Percentiles rank a stretch among this genome's conserved stretches.
Conservation (phyloP, 2,113 vertebrate species). For the Calyptommatus sinebrachiatus region DNA sequence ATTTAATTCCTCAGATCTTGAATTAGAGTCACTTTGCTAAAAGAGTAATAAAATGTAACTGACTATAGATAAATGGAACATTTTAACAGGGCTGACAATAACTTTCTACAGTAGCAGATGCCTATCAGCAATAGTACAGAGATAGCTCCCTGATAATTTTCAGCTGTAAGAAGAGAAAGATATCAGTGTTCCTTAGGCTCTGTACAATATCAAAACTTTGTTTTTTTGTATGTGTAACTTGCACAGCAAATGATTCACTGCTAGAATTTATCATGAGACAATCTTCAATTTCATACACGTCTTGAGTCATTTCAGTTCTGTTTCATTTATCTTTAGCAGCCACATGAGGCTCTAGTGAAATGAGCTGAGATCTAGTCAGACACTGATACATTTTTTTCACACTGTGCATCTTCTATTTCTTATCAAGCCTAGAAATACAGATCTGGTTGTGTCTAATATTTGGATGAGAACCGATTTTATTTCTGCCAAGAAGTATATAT, state of each 20-base stretch:
- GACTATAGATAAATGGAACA: too few relatives aligned
- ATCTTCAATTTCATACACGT: not conserved
- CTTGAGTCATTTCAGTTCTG: not conserved
- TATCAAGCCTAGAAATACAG: not conserved
- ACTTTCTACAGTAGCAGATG: not conserved
- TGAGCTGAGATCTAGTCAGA: not conserved
- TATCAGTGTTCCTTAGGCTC: not conserved
- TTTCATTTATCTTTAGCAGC: not conserved
- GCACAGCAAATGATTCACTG: not conserved
- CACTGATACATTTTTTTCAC: not conserved
- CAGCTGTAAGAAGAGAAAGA: not conserved
- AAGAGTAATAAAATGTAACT: too few relatives aligned
- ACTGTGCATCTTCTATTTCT: not conserved
- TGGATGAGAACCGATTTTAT: too few relatives aligned
- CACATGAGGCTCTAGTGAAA: not conserved
- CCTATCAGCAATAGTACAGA: not conserved
- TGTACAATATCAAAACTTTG: too few relatives aligned
- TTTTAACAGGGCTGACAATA: not conserved
- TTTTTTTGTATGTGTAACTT: too few relatives aligned
- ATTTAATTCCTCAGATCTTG: too few relatives aligned
- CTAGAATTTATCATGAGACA: not conserved
- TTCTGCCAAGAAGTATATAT: too few relatives aligned
- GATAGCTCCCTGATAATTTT: not conserved
- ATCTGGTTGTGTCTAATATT: not conserved
- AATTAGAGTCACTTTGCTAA: too few relatives aligned